These are phyloP conservation scores for Tringa solitaria DNA, from an alignment of 2,113 vertebrate genomes.

Conservation along the genomic window DNA sequence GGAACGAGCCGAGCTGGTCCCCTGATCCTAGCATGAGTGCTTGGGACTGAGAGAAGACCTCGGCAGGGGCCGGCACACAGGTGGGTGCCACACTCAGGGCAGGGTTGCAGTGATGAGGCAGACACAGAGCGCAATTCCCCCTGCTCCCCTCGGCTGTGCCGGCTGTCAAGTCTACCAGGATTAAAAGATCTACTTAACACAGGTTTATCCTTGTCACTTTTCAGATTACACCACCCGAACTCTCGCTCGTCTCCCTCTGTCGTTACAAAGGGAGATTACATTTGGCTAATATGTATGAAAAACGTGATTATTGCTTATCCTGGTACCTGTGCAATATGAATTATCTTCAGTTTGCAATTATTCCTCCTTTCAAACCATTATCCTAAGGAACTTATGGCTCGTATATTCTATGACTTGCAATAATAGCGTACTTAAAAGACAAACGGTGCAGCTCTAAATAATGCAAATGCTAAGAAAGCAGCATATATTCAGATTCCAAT, in stretches of 20 bases:
- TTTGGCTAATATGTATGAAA: conserved; percentile 44
- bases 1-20: background rate
- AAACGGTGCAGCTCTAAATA: background rate
- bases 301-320: conserved; percentile 38
- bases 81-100: background rate
- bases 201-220: conserved; percentile 52
- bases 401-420: background rate
- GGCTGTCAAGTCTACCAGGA: conserved; percentile 31
- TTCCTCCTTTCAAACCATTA: conserved; percentile 32
- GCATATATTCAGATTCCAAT: background rate
- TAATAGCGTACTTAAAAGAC: conserved; percentile 7
- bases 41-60: background rate
- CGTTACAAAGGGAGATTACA: conserved; percentile 43
- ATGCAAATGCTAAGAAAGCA: background rate
- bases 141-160: background rate
- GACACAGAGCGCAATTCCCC: background rate
- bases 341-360: conserved; percentile 54
- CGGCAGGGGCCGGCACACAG: background rate
- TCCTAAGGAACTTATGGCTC: background rate
- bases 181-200: conserved; percentile 45
- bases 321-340: conserved; percentile 33
- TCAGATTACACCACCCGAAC: background rate
- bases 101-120: rapidly evolving
- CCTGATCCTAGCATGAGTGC: background rate
- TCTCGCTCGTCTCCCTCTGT: conserved; percentile 8